These are phyloP conservation scores for Brachyhypopomus gauderio DNA, from an alignment of 2,113 vertebrate species.

Conservation along the genomic window DNA sequence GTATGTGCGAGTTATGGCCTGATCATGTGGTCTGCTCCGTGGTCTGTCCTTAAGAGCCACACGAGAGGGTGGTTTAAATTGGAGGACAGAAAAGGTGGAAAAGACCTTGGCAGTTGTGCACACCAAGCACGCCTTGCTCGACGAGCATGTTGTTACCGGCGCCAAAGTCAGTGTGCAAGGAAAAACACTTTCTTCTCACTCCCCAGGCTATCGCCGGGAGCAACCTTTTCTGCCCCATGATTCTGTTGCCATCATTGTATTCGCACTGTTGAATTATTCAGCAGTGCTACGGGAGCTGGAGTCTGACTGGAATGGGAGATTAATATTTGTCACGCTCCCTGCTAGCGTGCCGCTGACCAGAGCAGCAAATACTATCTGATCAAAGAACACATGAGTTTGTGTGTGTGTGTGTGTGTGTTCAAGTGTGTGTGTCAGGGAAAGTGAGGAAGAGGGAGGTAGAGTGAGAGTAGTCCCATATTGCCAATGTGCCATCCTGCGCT, in stretches of 20 bases:
- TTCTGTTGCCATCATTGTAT: constrained; percentile 39
- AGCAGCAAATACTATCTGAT: constrained; percentile 54
- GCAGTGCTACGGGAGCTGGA: constrained; percentile 14
- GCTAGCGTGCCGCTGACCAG: constrained; percentile 53
- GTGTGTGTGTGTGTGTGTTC: constrained; percentile 28
- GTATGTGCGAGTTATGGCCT: constrained; percentile 34
- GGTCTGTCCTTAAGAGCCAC: no score
- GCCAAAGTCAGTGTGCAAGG: constrained; percentile 16
- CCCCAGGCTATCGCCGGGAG: constrained; percentile 31
- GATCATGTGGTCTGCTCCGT: background rate
- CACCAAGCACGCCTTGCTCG: constrained; percentile 6
- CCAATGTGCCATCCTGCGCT: background rate
- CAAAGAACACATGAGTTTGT: constrained; percentile 45
- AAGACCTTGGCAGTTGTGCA: background rate
- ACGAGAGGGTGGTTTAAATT: background rate
- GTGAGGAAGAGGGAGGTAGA: background rate
- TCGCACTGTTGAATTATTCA: constrained; percentile 55
- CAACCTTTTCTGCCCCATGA: constrained; percentile 38
- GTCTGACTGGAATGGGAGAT: constrained; percentile 51
- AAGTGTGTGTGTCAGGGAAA: constrained; percentile 1
- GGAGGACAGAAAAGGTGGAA: constrained; percentile 9
- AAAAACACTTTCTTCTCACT: constrained; percentile 40
- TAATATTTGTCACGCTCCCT: constrained; percentile 57
- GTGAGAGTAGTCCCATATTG: constrained; percentile 2
- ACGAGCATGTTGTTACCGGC: constrained; percentile 32